Conservation (phyloP, 1,140 invertebrate genomes). For the Drosophila quadrilineata region DNA sequence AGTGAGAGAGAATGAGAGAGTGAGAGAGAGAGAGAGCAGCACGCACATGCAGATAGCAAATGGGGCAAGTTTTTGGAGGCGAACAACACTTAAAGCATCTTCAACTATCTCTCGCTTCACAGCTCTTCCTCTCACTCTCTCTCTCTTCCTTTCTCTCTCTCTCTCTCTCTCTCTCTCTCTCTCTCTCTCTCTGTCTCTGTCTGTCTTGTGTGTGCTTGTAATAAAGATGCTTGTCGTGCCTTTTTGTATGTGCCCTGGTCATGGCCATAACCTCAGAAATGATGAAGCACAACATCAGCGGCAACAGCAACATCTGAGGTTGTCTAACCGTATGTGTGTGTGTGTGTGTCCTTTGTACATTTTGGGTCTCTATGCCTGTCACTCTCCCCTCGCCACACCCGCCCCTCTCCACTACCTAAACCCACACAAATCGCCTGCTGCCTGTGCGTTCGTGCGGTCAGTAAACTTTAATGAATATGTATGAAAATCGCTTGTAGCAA, state of each 20-base stretch:
- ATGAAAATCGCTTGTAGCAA: slow-evolving; percentile 72
- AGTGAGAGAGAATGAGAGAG: not conserved
- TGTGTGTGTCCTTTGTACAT: too few relatives aligned
- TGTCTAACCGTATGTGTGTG: slow-evolving; percentile 22
- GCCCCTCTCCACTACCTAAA: not conserved
- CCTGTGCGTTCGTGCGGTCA: slow-evolving; percentile 67
- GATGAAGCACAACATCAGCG: slow-evolving; percentile 65
- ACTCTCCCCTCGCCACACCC: not conserved
- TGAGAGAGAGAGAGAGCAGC: not conserved
- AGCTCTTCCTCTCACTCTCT: not conserved
- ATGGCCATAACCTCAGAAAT: slow-evolving; percentile 68
- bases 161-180: not conserved
- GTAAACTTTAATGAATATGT: slow-evolving; percentile 80
- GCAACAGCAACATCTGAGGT: slow-evolving; percentile 33
- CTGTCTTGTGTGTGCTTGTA: slow-evolving; percentile 29
- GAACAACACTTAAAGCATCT: slow-evolving; percentile 51
- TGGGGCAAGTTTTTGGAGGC: slow-evolving; percentile 42
- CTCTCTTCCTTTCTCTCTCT: not conserved
- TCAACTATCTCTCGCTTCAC: slow-evolving; percentile 18
- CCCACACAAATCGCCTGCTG: too few relatives aligned
- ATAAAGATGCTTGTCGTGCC: slow-evolving; percentile 59
- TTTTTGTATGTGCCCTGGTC: slow-evolving; percentile 20
- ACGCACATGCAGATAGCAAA: slow-evolving; percentile 45
- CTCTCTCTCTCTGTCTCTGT: not conserved
- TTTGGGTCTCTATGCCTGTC: slow-evolving; percentile 1